phyloP scores from a whole-genome alignment of 2,113 vertebrate genomes.

The Vidua chalybeata region DNA sequence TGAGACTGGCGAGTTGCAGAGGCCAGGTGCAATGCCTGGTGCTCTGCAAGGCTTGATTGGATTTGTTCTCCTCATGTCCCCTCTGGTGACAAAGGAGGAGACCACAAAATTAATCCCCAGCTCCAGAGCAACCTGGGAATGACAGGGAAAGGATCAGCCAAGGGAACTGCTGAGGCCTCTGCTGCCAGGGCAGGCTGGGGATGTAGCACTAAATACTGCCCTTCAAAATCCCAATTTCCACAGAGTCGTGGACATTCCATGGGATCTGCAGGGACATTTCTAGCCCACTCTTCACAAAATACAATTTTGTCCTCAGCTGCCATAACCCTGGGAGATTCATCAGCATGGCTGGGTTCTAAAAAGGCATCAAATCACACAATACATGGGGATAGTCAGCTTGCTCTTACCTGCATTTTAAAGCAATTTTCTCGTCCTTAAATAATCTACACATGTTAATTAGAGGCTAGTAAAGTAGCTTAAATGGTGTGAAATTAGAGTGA shows the following conservation, averaged over 20 bases:
- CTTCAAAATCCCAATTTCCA: neutral
- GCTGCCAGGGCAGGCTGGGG: neutral
- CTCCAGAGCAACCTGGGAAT: neutral
- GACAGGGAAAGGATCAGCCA: neutral
- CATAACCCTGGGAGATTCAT: neutral
- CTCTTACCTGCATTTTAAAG: conserved; percentile 70
- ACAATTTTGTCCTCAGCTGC: neutral
- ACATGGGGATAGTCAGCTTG: conserved; percentile 10
- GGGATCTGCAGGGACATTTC: neutral
- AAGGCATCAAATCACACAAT: conserved; percentile 17
- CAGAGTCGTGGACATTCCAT: neutral
- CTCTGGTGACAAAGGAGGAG: neutral
- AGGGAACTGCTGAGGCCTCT: neutral
- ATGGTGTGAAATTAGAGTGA: conserved; percentile 68
- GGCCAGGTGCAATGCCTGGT: neutral
- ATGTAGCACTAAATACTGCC: neutral
- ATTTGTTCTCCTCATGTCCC: neutral
- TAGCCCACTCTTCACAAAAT: neutral
- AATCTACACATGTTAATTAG: conserved; percentile 70
- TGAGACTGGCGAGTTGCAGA: neutral
- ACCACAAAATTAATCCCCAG: neutral
- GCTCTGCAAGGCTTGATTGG: neutral
- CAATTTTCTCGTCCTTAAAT: conserved; percentile 72
- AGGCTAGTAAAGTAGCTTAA: conserved; percentile 66
- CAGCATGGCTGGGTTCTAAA: neutral